Base-by-base conservation (phyloP, 1,140 invertebrate genomes). In the Goniozus legneri region DNA sequence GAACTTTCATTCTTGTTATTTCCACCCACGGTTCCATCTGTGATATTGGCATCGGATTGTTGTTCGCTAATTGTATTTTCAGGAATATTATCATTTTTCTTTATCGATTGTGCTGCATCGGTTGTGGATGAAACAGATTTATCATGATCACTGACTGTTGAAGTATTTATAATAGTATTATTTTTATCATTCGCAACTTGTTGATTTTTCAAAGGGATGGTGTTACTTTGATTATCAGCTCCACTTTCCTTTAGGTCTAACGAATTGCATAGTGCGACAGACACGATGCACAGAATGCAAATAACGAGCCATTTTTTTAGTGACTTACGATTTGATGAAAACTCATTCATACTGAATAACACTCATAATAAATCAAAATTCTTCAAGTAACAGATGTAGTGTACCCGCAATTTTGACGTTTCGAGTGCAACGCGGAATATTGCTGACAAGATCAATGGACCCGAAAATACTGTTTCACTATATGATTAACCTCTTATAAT, bases 1-100 rank as follows among this genome's bases (percentile, higher is more conserved):
- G 15, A 18, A 8, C 21, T 54, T 18, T 21, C 44, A 37, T 47
- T 59, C 32, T 43, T 58, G 15, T 54, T 47, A 7, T 18, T 35
- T 27, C 24, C 24, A 27, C 10, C 10, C 4, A 6, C 10, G 24
- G 4, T 27, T 27, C 10, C 24, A 6, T 4, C 4, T 27, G 4
- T 10, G 10, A 27, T 10, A 27, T 4, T 27, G 24, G 4, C 24
- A 27, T 27, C 24, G 4, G 10, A 4, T 27, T 27, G 24, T 10
- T 27, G 24, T 27, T 10, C n/a, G n/a, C n/a, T n/a, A n/a, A n/a
- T n/a, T n/a, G n/a, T n/a, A n/a, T n/a, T n/a, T n/a, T n/a, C n/a
- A n/a, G n/a, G n/a, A n/a, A n/a, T n/a, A n/a, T n/a, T n/a, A n/a
- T 6, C 24, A 27, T 10, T 27, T 27, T 27, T 27, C 10, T 6